A percentile compares a stretch with the other conserved stretches of the same genome.
These are phyloP conservation scores for Psylliodes chrysocephalus DNA, from an alignment of 2,888 invertebrate genomes.

Conservation along the genomic window DNA sequence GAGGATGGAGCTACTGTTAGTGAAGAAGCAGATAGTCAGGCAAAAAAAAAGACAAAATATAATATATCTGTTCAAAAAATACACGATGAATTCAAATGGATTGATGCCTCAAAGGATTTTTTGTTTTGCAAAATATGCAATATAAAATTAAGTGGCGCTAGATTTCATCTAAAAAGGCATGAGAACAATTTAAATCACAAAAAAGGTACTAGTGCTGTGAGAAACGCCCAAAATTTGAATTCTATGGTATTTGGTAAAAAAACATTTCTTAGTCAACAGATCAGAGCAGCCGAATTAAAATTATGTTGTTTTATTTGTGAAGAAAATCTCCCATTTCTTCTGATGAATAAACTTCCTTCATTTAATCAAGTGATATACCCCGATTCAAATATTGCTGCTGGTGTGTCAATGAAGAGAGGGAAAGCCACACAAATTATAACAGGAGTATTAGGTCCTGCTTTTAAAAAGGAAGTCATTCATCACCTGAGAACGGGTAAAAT, in stretches of 20 bases:
- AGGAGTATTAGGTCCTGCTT: neutral
- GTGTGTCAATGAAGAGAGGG: neutral
- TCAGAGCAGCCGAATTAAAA: neutral
- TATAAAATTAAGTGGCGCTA: slow-evolving; percentile 5
- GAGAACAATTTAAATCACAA: neutral
- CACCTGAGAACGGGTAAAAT: neutral
- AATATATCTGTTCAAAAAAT: no score
- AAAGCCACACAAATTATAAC: slow-evolving; percentile 20
- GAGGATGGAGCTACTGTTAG: no score
- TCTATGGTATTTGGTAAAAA: slow-evolving; percentile 5
- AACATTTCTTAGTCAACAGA: neutral
- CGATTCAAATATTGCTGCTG: slow-evolving; percentile 17
- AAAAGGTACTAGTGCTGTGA: slow-evolving; percentile 1
- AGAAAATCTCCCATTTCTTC: slow-evolving; percentile 10
- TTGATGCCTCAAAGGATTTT: neutral
- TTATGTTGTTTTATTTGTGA: neutral
- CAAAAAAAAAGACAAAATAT: no score
- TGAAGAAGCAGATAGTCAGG: no score
- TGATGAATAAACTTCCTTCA: slow-evolving; percentile 6
- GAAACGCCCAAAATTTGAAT: slow-evolving; percentile 13
- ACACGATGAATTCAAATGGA: no score
- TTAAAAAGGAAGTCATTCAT: neutral
- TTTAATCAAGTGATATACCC: slow-evolving; percentile 4
- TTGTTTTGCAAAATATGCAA: slow-evolving; percentile 5
- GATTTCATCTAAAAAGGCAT: slow-evolving; percentile 13